These are phyloP conservation scores for Chlorops oryzae DNA, from an alignment of 1,140 invertebrate genomes.

Conservation along the genomic window DNA sequence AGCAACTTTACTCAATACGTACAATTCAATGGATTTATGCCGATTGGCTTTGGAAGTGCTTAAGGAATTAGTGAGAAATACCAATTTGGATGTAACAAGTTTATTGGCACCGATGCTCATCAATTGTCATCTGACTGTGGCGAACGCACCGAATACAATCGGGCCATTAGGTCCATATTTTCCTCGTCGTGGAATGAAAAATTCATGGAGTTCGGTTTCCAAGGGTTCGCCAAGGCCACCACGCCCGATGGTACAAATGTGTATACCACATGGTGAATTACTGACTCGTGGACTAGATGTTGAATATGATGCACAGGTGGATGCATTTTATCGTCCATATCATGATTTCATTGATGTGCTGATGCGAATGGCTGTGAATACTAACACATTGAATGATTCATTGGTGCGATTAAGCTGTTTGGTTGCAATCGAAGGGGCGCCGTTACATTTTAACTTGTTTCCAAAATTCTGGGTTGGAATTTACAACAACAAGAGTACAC, in stretches of 20 bases:
- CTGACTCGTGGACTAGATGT: constrained; percentile 61
- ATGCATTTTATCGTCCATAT: constrained; percentile 75
- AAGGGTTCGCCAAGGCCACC: constrained; percentile 57
- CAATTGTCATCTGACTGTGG: constrained; percentile 75
- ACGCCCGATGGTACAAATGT: constrained; percentile 82
- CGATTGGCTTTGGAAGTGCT: constrained; percentile 73
- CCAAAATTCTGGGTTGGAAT: constrained; percentile 48
- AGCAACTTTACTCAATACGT: constrained; percentile 82
- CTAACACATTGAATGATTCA: constrained; percentile 42
- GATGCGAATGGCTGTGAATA: constrained; percentile 73
- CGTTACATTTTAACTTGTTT: constrained; percentile 45
- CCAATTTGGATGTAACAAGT: constrained; percentile 72
- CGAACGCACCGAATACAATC: constrained; percentile 67
- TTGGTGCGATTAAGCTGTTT: constrained; percentile 42
- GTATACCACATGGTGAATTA: constrained; percentile 65
- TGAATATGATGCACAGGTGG: constrained; percentile 69
- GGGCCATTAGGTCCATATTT: constrained; percentile 44
- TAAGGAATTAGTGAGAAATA: constrained; percentile 76
- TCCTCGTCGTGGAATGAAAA: constrained; percentile 37
- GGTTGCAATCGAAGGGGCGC: constrained; percentile 43
- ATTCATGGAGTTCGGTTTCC: constrained; percentile 32
- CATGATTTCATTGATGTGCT: constrained; percentile 81
- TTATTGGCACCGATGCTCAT: constrained; percentile 77
- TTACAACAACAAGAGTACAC: constrained; percentile 42
- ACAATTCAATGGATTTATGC: constrained; percentile 80